Evolutionary conservation across 2,797 vertebrate genomes (phyloP), one percentile per base, ranked within the genome.

Genomic region (Potorous gilbertii): DNA sequence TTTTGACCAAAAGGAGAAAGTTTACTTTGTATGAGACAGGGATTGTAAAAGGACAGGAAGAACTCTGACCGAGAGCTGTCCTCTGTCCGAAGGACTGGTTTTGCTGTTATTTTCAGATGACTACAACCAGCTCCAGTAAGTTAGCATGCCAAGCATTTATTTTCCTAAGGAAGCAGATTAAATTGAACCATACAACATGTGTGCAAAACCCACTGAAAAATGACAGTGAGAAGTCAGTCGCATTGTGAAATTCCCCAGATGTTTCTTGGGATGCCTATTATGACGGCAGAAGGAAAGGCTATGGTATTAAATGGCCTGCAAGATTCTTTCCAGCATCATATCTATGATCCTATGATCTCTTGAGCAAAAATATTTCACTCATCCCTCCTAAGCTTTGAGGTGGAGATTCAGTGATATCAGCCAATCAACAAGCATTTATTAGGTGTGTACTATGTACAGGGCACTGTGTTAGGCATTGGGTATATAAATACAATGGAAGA

Each of bases 1-100:
- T 95, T 98, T 97, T 96, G 97, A 97, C 96, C 57, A 93, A 95
- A 96, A 91, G 92, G 98, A 97, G 59, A 87, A 97, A 95, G 96
- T 98, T 96, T 96, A 91, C 11, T 96, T 98, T 96, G 55, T 97
- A 96, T 90, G 91, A 94, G 56, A 56, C 29, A 97, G 34, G 29
- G 96, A 94, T 94, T 97, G 46, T 92, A 95, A 96, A 95, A 66
- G 92, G 59, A 40, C 57, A 94, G 90, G 95, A 96, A 95, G 95
- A 93, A 92, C 95, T 97, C 94, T 91, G 95, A 92, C 34, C 46
- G 27, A 91, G 34, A 56, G 18, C 87, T 95, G 46, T 95, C 74
- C 34, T 81, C 62, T 93, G 92, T 31, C 66, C 94, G 24, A 90
- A 91, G 0, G 24, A 52, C 81, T 93, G 93, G 92, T 92, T 96